Conservation (phyloP, 2,888 invertebrate genomes). For the Eumerus sabulonum region DNA sequence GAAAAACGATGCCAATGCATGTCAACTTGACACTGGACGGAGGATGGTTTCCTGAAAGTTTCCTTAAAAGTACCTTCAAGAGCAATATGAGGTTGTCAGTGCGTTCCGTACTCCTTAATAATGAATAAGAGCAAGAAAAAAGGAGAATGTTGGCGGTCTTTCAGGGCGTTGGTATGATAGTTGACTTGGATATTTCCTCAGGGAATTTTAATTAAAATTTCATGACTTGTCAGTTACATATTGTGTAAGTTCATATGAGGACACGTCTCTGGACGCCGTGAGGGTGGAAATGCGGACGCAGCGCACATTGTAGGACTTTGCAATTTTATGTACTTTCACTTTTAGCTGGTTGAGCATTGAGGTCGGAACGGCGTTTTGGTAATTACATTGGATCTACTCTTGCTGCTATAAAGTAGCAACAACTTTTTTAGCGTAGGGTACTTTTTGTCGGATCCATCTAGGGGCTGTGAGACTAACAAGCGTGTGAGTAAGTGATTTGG, state of each 20-base stretch:
- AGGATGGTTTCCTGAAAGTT: too few relatives aligned
- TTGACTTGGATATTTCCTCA: constrained; percentile 48
- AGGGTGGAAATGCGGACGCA: background rate
- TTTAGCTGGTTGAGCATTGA: constrained; percentile 6
- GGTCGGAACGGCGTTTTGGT: constrained; percentile 9
- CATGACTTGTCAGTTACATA: constrained; percentile 63
- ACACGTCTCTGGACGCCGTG: constrained; percentile 24
- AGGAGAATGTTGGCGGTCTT: constrained; percentile 11
- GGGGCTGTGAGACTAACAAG: too few relatives aligned
- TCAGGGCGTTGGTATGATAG: constrained; percentile 45
- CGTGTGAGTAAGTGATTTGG: too few relatives aligned
- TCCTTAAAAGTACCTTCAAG: too few relatives aligned
- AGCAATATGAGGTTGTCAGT: too few relatives aligned
- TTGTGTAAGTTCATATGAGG: constrained; percentile 26
- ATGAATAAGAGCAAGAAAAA: too few relatives aligned
- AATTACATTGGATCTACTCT: constrained; percentile 14
- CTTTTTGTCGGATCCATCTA: too few relatives aligned
- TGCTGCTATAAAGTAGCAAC: constrained; percentile 25
- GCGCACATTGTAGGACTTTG: constrained; percentile 1
- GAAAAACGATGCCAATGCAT: too few relatives aligned
- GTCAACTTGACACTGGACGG: too few relatives aligned
- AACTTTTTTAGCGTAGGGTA: background rate
- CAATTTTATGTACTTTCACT: constrained; percentile 39
- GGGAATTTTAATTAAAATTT: constrained; percentile 65
- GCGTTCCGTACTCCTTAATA: too few relatives aligned